Evolutionary conservation across 1,140 invertebrate species (phyloP), one percentile per base, ranked within the genome.

Genomic region (Argopecten irradians): DNA sequence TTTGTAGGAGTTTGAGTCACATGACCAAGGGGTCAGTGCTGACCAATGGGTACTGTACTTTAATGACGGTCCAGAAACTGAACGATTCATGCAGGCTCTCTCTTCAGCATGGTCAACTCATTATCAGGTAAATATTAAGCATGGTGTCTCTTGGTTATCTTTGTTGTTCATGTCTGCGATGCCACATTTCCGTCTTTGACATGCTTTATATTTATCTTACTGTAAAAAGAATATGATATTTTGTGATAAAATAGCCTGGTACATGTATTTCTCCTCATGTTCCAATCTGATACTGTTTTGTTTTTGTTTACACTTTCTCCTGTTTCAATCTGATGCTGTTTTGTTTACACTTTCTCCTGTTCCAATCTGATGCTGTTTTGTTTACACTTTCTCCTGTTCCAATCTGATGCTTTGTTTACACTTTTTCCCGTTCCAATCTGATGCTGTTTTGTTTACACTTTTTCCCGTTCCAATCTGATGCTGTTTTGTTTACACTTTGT

Each of bases 1-100:
- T 87, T 87, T 86, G 88, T 90, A 95, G 94, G 93, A 92, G 82
- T 95, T 95, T 92, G 93, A 95, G 84, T 94, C 94, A 13, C 92
- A 93, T 43, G 94, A 94, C 39, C 85, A 39, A 0, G 89, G 86
- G 0, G 90, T 93, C 16, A 91, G 89, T 71, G 93, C 89, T 90
- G 92, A 92, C 7, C 91, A 92, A 36, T 95, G 94, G 94, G 93
- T 94, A 13, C 85, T 95, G 22, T 94, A 95, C 87, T 95, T 95
- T 86, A 93, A 92, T 85, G 87, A 92, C 13, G 90, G 87, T 0
- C 43, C 89, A 32, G 94, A 95, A 84, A 90, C 89, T 43, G 85
- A 91, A 16, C 91, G 92, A 36, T 94, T 94, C 86, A 88, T 89
- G 16, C 43, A 89, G n/a, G 91, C 93, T 14, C 43, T 95, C 13